Evolutionary conservation across 2,888 invertebrate species (phyloP), one percentile per base, ranked within the genome.

Genomic region (Temnothorax unifasciatus): DNA sequence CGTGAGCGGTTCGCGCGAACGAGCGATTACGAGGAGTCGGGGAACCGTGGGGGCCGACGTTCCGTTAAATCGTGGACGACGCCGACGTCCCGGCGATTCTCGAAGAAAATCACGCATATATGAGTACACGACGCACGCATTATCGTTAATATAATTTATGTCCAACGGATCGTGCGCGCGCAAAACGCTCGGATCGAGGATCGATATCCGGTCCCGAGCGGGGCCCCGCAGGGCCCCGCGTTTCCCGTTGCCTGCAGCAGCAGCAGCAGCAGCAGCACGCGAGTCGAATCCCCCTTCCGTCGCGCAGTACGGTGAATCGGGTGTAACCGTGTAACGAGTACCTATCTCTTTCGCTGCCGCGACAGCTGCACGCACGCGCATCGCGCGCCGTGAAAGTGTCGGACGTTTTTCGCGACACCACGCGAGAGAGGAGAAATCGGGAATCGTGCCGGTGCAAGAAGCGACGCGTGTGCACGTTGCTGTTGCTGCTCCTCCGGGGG

Each of bases 311-410:
- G 29, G 73, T 66, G 86, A 87, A 76, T 87, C 88, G 82, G 77
- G 84, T 81, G 82, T 85, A 74, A 84, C 6, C 29, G 34, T 85
- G 82, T 85, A 74, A 84, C 86, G 85, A 86, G 87, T 87, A 83
- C 89, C 84, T 66, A 66, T 41, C 44, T 82, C 64, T 61, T 38
- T 38, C 64, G 21, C n/a, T 8, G 75, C 38, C 13, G 81, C 61
- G 87, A 83, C 89, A 89, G 89, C 89, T 89, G 89, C 89, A 85
- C 83, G 85, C 68, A 79, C 82, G 59, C 76, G 84, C 66, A 84
- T 18, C 88, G 75, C 85, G 85, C 84, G 82, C 73, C 79, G 89
- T 86, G 89, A 89, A 89, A 89, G 89, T 87, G 87, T 89, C 89
- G 89, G 47, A 76, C 83, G 85, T 89, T 89, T 89, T 89, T 89